Evolutionary conservation across 2,888 invertebrate genomes (phyloP).

Genomic region (Chrysopilus asiliformis): DNA sequence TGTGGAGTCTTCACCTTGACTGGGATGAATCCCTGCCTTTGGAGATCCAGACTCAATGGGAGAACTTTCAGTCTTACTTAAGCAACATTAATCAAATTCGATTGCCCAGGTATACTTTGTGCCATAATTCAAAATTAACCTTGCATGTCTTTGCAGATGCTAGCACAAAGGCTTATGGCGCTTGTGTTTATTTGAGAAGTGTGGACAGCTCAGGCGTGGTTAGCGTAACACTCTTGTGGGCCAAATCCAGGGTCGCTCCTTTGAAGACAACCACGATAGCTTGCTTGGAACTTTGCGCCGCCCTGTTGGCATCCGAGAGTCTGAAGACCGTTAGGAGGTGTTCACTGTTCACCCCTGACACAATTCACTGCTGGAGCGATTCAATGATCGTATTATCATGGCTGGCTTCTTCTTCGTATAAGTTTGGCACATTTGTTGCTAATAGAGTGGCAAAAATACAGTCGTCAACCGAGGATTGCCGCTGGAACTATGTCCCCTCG

Average conservation of each 20-base stretch:
- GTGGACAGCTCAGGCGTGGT: background rate
- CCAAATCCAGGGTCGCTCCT: constrained; percentile 11
- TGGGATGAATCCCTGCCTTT: no score
- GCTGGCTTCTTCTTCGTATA: constrained; percentile 10
- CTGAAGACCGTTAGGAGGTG: constrained; percentile 7
- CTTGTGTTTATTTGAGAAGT: constrained; percentile 5
- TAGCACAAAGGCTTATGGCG: constrained; percentile 7
- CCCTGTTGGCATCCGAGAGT: constrained; percentile 17
- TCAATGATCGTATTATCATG: constrained; percentile 19
- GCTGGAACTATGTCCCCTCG: background rate
- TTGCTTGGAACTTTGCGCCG: constrained; percentile 21
- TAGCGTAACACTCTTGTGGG: constrained; percentile 1
- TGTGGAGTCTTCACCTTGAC: background rate
- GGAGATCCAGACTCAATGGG: no score
- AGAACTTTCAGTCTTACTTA: no score
- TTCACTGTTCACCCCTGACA: constrained; percentile 5
- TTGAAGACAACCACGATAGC: constrained; percentile 17
- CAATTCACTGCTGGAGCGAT: constrained; percentile 18
- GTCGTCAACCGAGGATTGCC: background rate
- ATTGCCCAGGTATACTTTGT: no score
- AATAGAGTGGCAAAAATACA: background rate
- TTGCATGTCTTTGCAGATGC: constrained; percentile 13
- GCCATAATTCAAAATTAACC: no score
- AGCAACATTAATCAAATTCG: no score
- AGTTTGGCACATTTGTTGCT: constrained; percentile 1